These are phyloP conservation scores for Emmelina monodactyla DNA, from an alignment of 2,888 invertebrate species.

Conservation along the genomic window DNA sequence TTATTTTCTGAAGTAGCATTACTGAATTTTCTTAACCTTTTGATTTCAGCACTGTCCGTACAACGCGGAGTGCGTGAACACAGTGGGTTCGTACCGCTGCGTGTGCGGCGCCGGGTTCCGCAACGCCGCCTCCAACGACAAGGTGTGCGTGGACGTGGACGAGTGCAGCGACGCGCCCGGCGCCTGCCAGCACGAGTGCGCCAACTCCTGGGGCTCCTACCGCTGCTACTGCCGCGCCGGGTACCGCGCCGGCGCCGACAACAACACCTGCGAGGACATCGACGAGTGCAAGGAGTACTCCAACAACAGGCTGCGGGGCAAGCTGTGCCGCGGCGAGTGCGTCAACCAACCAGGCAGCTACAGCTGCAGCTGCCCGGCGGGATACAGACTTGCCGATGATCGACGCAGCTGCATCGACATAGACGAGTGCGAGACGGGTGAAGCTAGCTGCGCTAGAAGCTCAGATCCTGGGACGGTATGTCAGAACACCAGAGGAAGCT, in stretches of 20 bases:
- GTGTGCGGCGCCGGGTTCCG: constrained; percentile 48
- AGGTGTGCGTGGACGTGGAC: constrained; percentile 70
- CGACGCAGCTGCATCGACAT: constrained; percentile 81
- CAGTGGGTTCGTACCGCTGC: constrained; percentile 55
- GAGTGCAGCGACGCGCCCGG: constrained; percentile 67
- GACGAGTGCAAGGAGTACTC: constrained; percentile 71
- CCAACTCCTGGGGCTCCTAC: constrained; percentile 91
- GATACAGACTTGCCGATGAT: constrained; percentile 79
- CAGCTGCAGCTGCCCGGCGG: constrained; percentile 84
- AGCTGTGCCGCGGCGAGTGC: constrained; percentile 85
- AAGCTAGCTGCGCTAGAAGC: constrained; percentile 75
- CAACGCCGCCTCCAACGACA: constrained; percentile 50
- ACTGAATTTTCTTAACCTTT: too few relatives aligned
- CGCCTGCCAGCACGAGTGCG: constrained; percentile 85
- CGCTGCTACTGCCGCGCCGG: constrained; percentile 90
- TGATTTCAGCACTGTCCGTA: constrained; percentile 42
- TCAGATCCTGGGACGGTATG: constrained; percentile 77
- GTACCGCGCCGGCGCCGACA: constrained; percentile 76
- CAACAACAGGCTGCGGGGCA: constrained; percentile 60
- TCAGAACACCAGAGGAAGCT: constrained; percentile 89
- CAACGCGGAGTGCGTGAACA: constrained; percentile 50
- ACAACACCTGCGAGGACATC: constrained; percentile 79
- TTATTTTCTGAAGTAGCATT: too few relatives aligned
- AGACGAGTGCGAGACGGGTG: constrained; percentile 83
- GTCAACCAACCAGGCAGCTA: constrained; percentile 90